Conservation (phyloP, 2,113 vertebrate species). For the Salminus brasiliensis region DNA sequence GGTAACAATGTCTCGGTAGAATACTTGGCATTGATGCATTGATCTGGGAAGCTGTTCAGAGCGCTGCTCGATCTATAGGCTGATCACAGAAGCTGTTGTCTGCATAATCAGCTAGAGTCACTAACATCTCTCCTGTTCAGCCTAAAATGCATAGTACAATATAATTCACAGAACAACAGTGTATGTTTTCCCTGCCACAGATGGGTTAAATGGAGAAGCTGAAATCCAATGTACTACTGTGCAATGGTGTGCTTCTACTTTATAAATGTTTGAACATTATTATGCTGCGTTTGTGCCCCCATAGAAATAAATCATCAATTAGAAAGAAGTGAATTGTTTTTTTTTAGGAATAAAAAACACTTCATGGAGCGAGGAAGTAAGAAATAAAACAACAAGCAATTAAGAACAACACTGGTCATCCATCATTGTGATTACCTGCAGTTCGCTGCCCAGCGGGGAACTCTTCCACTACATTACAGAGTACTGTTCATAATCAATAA, state of each 20-base stretch:
- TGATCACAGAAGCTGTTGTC: neutral
- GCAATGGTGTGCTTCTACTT: too few species aligned
- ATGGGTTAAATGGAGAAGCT: too few species aligned
- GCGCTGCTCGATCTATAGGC: neutral
- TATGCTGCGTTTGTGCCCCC: too few species aligned
- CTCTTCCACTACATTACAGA: neutral
- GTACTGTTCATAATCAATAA: conserved; percentile 3
- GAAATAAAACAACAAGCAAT: conserved; percentile 1
- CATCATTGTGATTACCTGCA: conserved; percentile 21
- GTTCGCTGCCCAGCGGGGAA: conserved; percentile 3
- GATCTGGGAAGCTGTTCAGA: neutral
- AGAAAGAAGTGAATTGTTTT: neutral
- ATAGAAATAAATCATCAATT: too few species aligned
- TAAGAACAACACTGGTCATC: conserved; percentile 15
- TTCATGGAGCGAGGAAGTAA: neutral
- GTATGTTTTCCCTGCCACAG: too few species aligned
- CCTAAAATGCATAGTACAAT: neutral
- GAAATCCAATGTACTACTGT: too few species aligned
- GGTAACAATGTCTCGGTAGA: neutral
- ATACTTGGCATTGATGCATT: conserved; percentile 19
- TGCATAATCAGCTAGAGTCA: neutral
- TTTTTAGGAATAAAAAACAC: neutral
- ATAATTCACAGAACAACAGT: too few species aligned
- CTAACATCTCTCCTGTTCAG: neutral
- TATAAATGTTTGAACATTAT: too few species aligned